phyloP scores from a whole-genome alignment of 2,888 invertebrate genomes.

The Lapara coniferarum region DNA sequence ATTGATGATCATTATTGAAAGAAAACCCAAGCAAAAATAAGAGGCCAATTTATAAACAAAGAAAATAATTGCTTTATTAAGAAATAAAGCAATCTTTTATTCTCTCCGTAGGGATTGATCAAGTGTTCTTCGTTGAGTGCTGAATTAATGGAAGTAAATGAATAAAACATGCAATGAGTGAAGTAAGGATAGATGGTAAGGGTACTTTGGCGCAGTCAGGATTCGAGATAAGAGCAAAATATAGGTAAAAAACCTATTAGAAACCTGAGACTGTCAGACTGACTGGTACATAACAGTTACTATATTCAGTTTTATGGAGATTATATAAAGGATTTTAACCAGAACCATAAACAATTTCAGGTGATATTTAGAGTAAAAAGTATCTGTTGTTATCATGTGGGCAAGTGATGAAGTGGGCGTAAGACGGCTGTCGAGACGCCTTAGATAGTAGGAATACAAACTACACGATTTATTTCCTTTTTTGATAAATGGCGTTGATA shows the following conservation, averaged over 20 bases:
- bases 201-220: neutral
- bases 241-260: neutral
- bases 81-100: neutral
- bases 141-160: constrained; percentile 48
- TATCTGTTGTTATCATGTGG: no score
- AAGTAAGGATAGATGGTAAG: constrained; percentile 40
- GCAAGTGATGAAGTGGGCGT: no score
- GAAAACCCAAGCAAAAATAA: constrained; percentile 23
- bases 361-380: no score
- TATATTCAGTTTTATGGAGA: no score
- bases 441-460: neutral
- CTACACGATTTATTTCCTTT: neutral
- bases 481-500: neutral
- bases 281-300: no score
- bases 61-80: no score
- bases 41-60: constrained; percentile 43
- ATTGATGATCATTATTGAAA: neutral
- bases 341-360: no score
- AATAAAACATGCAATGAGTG: constrained; percentile 73
- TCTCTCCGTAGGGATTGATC: constrained; percentile 15
- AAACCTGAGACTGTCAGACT: neutral
- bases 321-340: no score
- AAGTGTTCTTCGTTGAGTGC: constrained; percentile 24
- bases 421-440: no score
- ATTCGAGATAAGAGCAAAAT: neutral